phyloP scores from a whole-genome alignment of 2,797 vertebrate species.

The Hoplostethus mediterraneus region DNA sequence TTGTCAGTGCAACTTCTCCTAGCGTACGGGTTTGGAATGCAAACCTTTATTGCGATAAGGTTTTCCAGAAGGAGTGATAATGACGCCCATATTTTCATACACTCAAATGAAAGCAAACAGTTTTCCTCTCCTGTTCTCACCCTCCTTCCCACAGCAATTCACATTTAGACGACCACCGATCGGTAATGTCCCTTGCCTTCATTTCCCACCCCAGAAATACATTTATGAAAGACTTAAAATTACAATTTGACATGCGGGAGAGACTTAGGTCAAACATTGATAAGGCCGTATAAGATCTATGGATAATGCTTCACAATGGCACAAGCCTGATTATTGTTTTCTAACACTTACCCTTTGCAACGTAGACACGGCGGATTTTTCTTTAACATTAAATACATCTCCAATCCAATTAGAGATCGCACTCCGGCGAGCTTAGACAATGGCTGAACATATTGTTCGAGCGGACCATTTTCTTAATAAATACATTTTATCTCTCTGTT shows the following conservation, averaged over 20 bases:
- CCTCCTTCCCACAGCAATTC: constrained; percentile 33
- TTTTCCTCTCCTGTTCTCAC: background rate
- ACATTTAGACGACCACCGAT: background rate
- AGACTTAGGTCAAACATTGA: too few species aligned
- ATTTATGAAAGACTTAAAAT: too few species aligned
- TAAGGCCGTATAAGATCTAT: background rate
- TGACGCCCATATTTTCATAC: background rate
- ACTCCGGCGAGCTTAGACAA: constrained; percentile 36
- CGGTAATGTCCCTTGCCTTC: too few species aligned
- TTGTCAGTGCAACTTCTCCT: constrained; percentile 35
- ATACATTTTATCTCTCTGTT: constrained; percentile 53
- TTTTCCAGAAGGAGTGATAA: too few species aligned
- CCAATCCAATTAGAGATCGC: constrained; percentile 37
- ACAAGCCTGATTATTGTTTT: constrained; percentile 9
- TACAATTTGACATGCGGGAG: too few species aligned
- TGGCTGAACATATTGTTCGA: constrained; percentile 29
- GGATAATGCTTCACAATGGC: background rate
- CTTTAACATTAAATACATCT: constrained; percentile 24
- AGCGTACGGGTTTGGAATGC: constrained; percentile 28
- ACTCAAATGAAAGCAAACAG: background rate
- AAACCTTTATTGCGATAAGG: too few species aligned
- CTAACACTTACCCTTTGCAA: background rate
- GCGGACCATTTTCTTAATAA: constrained; percentile 57
- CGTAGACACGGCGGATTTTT: background rate
- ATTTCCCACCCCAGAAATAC: too few species aligned